phyloP scores from a whole-genome alignment of 2,113 vertebrate species.

The Poeciliopsis prolifica region DNA sequence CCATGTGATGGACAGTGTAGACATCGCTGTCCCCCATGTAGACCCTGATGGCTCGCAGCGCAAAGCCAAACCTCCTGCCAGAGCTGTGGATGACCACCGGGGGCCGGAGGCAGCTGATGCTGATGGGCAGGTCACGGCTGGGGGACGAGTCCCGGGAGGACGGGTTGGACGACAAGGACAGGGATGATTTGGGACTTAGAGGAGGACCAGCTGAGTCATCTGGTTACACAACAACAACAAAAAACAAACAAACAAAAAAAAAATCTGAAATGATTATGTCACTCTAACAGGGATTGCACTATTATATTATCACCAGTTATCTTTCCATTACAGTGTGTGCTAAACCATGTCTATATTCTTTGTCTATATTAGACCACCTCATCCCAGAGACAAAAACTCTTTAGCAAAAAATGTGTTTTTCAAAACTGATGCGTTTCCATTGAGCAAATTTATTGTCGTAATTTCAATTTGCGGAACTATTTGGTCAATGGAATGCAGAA shows the following conservation, averaged over 20 bases:
- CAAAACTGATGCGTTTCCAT: no score
- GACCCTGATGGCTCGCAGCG: slow-evolving; percentile 91
- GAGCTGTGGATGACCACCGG: slow-evolving; percentile 95
- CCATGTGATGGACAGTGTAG: slow-evolving; percentile 93
- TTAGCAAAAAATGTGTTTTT: no score
- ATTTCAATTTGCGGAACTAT: no score
- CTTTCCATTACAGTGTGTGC: no score
- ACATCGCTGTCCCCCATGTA: slow-evolving; percentile 95
- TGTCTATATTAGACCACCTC: no score
- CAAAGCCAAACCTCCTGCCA: slow-evolving; percentile 92
- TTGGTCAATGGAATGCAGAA: no score
- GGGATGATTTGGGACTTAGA: slow-evolving; percentile 89
- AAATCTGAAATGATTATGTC: no score
- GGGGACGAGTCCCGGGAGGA: slow-evolving; percentile 95
- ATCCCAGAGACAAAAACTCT: no score
- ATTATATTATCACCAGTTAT: no score
- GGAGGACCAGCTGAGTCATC: slow-evolving; percentile 84
- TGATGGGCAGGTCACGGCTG: slow-evolving; percentile 85
- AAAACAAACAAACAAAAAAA: slow-evolving; percentile 3
- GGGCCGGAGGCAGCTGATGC: slow-evolving; percentile 84
- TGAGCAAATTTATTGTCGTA: no score
- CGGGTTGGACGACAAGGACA: slow-evolving; percentile 91
- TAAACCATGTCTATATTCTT: no score
- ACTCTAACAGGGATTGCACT: no score
- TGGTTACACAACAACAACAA: slow-evolving; percentile 47